Percentiles rank a stretch among this genome's conserved stretches.
These are phyloP conservation scores for Serranus cabrilla DNA, from an alignment of 2,797 vertebrate species.

Conservation along the genomic window DNA sequence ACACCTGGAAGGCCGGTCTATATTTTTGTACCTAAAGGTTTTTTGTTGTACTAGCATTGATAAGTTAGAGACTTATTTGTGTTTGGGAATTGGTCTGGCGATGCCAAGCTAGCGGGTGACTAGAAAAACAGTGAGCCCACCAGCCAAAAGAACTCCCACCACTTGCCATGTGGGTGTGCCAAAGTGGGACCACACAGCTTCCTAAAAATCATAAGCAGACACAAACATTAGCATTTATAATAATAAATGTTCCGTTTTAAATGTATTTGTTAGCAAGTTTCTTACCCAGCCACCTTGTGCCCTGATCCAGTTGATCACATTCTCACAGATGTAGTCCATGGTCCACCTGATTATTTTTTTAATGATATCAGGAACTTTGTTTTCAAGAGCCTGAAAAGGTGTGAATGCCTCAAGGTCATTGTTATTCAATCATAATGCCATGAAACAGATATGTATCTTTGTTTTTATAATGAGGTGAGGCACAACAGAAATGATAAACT, in stretches of 20 bases:
- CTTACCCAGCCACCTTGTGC: slow-evolving; percentile 95
- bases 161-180: slow-evolving; percentile 95
- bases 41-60: too few species aligned
- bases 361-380: slow-evolving; percentile 87
- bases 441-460: neutral
- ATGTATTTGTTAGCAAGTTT: neutral
- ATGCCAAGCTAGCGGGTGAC: slow-evolving; percentile 83
- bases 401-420: neutral
- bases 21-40: too few species aligned
- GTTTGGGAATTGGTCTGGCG: too few species aligned
- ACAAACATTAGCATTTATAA: neutral
- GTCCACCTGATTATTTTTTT: slow-evolving; percentile 90
- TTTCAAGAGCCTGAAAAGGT: slow-evolving; percentile 85
- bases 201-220: slow-evolving; percentile 77
- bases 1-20: too few species aligned
- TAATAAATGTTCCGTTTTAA: neutral
- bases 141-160: slow-evolving; percentile 89
- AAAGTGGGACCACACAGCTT: slow-evolving; percentile 90
- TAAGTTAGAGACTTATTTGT: too few species aligned
- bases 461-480: neutral
- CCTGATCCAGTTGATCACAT: slow-evolving; percentile 91
- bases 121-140: slow-evolving; percentile 90
- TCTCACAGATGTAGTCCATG: slow-evolving; percentile 88
- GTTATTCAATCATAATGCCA: neutral
- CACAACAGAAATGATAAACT: slow-evolving; percentile 28